These are phyloP conservation scores for Nothoprocta perdicaria DNA, from an alignment of 2,113 vertebrate genomes.

Conservation along the genomic window DNA sequence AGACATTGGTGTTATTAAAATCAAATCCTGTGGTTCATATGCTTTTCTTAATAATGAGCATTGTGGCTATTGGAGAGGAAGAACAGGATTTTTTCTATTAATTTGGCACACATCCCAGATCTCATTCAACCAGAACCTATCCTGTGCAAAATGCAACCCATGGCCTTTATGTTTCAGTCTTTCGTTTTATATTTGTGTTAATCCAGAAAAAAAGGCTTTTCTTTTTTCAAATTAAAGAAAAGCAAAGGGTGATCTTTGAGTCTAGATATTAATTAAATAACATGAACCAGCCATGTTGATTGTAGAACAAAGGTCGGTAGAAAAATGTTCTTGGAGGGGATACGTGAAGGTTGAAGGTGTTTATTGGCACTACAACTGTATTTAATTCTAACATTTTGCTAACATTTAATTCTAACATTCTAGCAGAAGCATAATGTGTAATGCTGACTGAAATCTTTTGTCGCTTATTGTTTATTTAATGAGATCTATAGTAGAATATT, in stretches of 20 bases:
- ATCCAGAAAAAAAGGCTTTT: constrained; percentile 64
- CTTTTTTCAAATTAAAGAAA: constrained; percentile 58
- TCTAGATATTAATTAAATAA: constrained; percentile 69
- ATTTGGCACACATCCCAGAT: constrained; percentile 96
- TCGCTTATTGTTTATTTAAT: background rate
- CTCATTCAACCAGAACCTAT: constrained; percentile 96
- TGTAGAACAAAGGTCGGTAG: constrained; percentile 22
- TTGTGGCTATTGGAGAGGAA: constrained; percentile 89
- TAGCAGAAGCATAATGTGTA: background rate
- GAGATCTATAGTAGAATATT: background rate
- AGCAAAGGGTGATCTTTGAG: constrained; percentile 54
- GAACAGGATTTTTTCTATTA: constrained; percentile 91
- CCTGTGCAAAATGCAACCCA: constrained; percentile 85
- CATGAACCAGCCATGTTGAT: constrained; percentile 3
- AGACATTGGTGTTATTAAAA: constrained; percentile 94
- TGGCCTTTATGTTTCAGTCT: constrained; percentile 86
- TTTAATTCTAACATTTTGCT: background rate
- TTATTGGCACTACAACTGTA: constrained; percentile 2
- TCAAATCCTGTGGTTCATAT: constrained; percentile 91
- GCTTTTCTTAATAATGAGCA: constrained; percentile 92
- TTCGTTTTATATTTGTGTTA: constrained; percentile 78
- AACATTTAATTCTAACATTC: background rate
- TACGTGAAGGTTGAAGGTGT: background rate
- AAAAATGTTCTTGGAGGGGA: constrained; percentile 23
- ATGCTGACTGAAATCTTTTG: background rate